A percentile compares a stretch with the other conserved stretches of the same genome.
Evolutionary conservation across 2,113 vertebrate species (phyloP).

Genomic region (Xiphophorus hellerii): DNA sequence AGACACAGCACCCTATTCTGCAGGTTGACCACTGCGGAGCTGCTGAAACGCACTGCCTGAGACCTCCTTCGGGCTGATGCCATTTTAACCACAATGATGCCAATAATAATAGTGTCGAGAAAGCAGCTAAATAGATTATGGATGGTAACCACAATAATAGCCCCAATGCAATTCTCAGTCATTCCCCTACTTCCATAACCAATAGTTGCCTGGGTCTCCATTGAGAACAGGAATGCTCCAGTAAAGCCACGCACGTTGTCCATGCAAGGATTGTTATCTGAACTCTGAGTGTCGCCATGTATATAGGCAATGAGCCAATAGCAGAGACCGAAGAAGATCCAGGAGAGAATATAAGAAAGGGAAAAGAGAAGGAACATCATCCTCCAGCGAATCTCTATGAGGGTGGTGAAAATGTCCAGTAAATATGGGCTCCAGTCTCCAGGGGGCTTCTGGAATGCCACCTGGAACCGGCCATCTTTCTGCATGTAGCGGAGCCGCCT

Average conservation of each 20-base stretch:
- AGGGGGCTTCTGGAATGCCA: constrained; percentile 87
- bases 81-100: constrained; percentile 92
- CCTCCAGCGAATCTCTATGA: constrained; percentile 95
- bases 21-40: constrained; percentile 85
- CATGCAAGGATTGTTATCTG: constrained; percentile 78
- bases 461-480: constrained; percentile 91
- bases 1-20: constrained; percentile 87
- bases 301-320: constrained; percentile 91
- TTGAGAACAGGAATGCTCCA: constrained; percentile 89
- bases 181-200: constrained; percentile 90
- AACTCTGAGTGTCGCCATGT: constrained; percentile 80
- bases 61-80: constrained; percentile 91
- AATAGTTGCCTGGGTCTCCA: constrained; percentile 94
- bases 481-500: constrained; percentile 78
- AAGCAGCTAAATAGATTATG: constrained; percentile 90
- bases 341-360: constrained; percentile 91
- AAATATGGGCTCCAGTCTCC: constrained; percentile 90
- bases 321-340: constrained; percentile 88
- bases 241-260: constrained; percentile 89
- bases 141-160: constrained; percentile 84
- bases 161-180: constrained; percentile 87
- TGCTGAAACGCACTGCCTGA: constrained; percentile 93
- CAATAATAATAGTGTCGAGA: constrained; percentile 92
- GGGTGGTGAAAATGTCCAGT: constrained; percentile 92
- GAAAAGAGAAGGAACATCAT: constrained; percentile 92